phyloP scores from a whole-genome alignment of 1,140 invertebrate genomes.

The Neelides sp. region DNA sequence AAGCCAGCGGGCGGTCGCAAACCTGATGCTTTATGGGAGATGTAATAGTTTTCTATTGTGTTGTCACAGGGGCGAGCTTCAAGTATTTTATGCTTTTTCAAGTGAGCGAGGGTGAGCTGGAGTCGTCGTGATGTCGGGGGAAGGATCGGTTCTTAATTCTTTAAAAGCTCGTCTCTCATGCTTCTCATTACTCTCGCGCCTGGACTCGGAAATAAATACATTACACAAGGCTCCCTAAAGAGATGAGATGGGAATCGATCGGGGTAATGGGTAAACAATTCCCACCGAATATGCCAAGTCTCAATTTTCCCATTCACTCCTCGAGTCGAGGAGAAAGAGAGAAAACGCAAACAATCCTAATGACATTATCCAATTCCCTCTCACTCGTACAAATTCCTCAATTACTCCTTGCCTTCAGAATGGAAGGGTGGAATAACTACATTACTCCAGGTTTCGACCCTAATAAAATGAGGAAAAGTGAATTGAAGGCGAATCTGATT shows the following conservation, averaged over 20 bases:
- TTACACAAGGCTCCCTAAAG: no score
- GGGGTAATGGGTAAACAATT: conserved; percentile 25
- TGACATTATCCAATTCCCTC: conserved; percentile 28
- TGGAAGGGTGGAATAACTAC: background rate
- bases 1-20: conserved; percentile 21
- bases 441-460: no score
- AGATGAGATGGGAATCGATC: conserved; percentile 18
- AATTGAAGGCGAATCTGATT: no score
- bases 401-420: background rate
- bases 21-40: conserved; percentile 24
- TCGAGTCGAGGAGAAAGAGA: conserved; percentile 3
- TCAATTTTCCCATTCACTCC: background rate
- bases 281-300: background rate
- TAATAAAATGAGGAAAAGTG: no score
- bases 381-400: background rate
- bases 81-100: no score
- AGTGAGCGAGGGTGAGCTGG: no score
- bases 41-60: conserved; percentile 21
- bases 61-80: conserved; percentile 19
- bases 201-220: no score
- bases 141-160: no score
- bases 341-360: conserved; percentile 24
- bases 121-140: no score
- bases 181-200: no score
- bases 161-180: no score